Evolutionary conservation across 2,888 invertebrate species (phyloP), one percentile per base, ranked within the genome.

Genomic region (Agrochola lychnidis): DNA sequence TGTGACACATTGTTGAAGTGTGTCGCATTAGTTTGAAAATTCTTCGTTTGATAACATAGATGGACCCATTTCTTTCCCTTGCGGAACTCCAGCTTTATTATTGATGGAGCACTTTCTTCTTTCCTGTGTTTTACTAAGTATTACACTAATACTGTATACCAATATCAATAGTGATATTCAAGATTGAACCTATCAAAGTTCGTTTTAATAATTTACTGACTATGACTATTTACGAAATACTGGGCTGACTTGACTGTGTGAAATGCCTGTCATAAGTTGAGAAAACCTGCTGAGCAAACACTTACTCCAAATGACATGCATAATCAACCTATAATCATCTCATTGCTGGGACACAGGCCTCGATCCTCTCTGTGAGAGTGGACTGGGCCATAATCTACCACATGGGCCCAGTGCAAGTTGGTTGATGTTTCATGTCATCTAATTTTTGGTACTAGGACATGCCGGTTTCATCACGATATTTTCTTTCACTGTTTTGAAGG

Each of bases 31-130:
- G 1, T 48, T 48, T 16, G 48, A 48, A 48, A 48, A 19, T 48
- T 19, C 48, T 48, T 16, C 1, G 22, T 62, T 53, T 53, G 4
- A 4, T 42, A 57, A 25, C 45, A 22, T 10, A 42, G 1, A 4
- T 76, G 42, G n/a, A 14, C 51, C 53, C 30, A 53, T 22, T n/a
- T 10, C 0, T n/a, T n/a, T 76, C 42, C 51, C 51, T 30, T 62
- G 61, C 30, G n/a, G n/a, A 76, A 74, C 76, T 42, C 40, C 59
- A 42, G 30, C 2, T 30, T 22, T 59, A 10, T 14, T 22, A 53
- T 59, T 25, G 3, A 16, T 48, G 16, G n/a, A 51, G 1, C 3
- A 25, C 9, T 36, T 19, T 25, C n/a, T 22, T 25, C 9, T 19
- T 73, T n/a, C 56, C 56, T n/a, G 1, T 30, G 2, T 30, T 56